phyloP scores from a whole-genome alignment of 1,140 invertebrate genomes.

The Drosophila rufa region DNA sequence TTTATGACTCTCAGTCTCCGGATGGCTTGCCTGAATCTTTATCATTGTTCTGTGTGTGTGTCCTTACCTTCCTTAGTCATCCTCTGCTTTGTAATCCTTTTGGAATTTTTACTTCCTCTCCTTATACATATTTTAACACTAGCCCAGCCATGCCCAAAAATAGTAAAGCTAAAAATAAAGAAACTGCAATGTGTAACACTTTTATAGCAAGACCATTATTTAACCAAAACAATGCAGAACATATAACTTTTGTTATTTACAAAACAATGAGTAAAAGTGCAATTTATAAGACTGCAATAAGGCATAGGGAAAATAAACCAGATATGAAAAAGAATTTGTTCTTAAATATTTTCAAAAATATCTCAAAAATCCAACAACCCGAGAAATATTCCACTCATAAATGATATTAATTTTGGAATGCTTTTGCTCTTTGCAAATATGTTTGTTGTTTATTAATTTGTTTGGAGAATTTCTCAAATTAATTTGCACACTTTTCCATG shows the following conservation, averaged over 20 bases:
- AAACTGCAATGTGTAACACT: conserved; percentile 22
- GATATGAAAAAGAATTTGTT: not conserved
- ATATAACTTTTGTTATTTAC: conserved; percentile 27
- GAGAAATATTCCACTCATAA: not conserved
- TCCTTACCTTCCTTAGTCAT: conserved; percentile 6
- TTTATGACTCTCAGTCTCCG: conserved; percentile 60
- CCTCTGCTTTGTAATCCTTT: conserved; percentile 54
- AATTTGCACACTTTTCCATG: not conserved
- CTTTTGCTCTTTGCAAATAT: conserved; percentile 16
- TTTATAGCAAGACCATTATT: conserved; percentile 32
- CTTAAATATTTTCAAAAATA: not conserved
- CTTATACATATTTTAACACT: conserved; percentile 43
- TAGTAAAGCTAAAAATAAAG: conserved; percentile 22
- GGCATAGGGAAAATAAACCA: conserved; percentile 1
- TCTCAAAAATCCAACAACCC: not conserved
- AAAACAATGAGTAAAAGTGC: conserved; percentile 7
- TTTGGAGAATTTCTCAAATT: not conserved
- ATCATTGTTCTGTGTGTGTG: conserved; percentile 7
- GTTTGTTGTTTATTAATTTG: conserved; percentile 20
- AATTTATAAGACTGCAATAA: conserved; percentile 3
- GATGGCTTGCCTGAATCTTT: conserved; percentile 25
- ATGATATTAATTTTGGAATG: conserved; percentile 1
- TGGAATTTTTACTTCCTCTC: conserved; percentile 16
- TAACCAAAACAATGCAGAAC: conserved; percentile 5
- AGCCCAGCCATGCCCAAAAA: conserved; percentile 11